Conservation (phyloP, 2,113 vertebrate species). For the Grammomys dolichurus region DNA sequence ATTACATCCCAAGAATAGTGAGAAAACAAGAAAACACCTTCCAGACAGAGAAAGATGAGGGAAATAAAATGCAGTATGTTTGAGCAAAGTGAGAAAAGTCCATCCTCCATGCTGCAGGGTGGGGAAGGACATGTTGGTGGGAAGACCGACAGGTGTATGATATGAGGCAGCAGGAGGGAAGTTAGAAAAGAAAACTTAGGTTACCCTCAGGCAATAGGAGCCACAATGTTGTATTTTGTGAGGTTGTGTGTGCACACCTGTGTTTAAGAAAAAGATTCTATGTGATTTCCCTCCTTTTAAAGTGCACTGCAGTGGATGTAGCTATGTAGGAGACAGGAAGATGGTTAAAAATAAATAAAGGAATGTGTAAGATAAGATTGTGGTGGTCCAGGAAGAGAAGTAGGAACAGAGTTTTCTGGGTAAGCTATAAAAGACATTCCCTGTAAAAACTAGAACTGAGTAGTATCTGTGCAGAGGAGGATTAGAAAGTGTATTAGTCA, state of each 20-base stretch:
- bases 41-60: neutral
- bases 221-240: neutral
- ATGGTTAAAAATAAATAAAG: neutral
- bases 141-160: neutral
- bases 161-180: neutral
- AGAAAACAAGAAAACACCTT: neutral
- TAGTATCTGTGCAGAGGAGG: neutral
- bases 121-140: rapidly evolving
- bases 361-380: neutral
- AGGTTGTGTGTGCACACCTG: neutral
- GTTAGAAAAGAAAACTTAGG: neutral
- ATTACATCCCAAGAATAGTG: neutral
- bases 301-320: neutral
- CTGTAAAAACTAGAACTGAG: neutral
- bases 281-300: neutral
- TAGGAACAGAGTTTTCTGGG: neutral
- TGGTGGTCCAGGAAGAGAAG: neutral
- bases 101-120: too few relatives aligned
- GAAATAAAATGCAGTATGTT: neutral
- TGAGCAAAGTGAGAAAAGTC: neutral
- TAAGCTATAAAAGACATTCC: neutral
- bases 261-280: neutral
- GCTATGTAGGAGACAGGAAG: neutral
- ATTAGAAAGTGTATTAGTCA: neutral
- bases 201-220: neutral